Base-by-base conservation (phyloP, 2,797 vertebrate species). In the Amblyraja radiata region DNA sequence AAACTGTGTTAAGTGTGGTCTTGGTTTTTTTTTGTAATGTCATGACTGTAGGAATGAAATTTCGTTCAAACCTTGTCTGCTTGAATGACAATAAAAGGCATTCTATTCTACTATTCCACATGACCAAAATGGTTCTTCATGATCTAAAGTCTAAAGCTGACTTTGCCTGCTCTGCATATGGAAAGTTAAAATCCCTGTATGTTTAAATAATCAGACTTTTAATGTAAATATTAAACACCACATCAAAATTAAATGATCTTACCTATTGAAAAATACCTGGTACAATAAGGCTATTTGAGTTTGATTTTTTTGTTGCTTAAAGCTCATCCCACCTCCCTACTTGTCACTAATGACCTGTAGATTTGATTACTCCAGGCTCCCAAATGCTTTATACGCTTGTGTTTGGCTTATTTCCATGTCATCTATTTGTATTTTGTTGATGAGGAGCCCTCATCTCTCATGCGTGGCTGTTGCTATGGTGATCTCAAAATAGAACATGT, bases 371-470 rank as follows among this genome's bases (percentile, higher is more conserved):
- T 46, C 71, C 28, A 36, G 0, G 13, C 90, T 92, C 90, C 39
- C 71, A 76, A 92, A 92, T 92, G 39, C 39, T 74, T 92, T 92
- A 28, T 76, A 76, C 46, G 18, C 23, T 54, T n/a, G 1, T 46
- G 39, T 32, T 28, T 92, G 71, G 36, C 71, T 54, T 76, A 54
- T 92, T 76, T 76, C 65, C 3, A 76, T 39, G 71, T 54, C 28
- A 92, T 68, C 68, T 92, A 76, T 92, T 92, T 92, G 90, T 92
- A 54, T 92, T 74, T 76, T 54, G 23, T 58, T 92, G 32, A n/a
- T 74, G 90, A 54, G 54, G 90, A 92, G 76, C 71, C 6, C 90
- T 92, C 71, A 46, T 92, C 71, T 74, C 73, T 74, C 39, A 76
- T 92, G 90, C 39, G 25, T 76, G 90, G 6, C 65, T 21, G 90